phyloP scores from a whole-genome alignment of 2,797 vertebrate species.

The Varecia variegata region DNA sequence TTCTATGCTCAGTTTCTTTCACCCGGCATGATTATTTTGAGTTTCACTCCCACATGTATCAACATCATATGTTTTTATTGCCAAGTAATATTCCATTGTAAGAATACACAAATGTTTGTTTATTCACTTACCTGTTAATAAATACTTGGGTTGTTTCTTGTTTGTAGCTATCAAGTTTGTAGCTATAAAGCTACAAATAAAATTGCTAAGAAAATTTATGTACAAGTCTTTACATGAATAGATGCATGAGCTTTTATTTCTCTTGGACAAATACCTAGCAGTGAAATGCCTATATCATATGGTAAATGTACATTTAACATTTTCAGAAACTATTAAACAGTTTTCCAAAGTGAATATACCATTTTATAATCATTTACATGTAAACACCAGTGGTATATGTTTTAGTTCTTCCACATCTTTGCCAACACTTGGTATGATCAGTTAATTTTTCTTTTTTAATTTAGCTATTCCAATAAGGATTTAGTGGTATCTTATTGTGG shows the following conservation, averaged over 20 bases:
- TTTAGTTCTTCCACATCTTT: background rate
- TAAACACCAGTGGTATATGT: background rate
- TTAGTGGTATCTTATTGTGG: background rate
- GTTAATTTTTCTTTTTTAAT: background rate
- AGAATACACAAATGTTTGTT: background rate
- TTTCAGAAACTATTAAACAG: background rate
- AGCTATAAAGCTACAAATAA: background rate
- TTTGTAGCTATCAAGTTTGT: background rate
- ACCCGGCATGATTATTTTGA: background rate
- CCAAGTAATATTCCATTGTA: background rate
- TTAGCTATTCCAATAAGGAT: background rate
- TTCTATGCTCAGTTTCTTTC: background rate
- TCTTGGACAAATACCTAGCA: background rate
- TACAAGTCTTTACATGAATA: background rate
- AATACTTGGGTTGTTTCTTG: background rate
- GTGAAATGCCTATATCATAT: background rate
- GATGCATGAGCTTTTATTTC: background rate
- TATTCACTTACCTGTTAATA: background rate
- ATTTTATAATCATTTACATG: background rate
- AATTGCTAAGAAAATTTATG: background rate
- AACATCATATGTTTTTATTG: background rate
- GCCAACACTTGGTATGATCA: background rate
- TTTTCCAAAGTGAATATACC: background rate
- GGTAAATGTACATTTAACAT: background rate
- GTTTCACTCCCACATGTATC: background rate